A percentile compares a stretch with the other conserved stretches of the same genome.
Conservation (phyloP, 2,113 vertebrate species). For the Lycaon pictus region DNA sequence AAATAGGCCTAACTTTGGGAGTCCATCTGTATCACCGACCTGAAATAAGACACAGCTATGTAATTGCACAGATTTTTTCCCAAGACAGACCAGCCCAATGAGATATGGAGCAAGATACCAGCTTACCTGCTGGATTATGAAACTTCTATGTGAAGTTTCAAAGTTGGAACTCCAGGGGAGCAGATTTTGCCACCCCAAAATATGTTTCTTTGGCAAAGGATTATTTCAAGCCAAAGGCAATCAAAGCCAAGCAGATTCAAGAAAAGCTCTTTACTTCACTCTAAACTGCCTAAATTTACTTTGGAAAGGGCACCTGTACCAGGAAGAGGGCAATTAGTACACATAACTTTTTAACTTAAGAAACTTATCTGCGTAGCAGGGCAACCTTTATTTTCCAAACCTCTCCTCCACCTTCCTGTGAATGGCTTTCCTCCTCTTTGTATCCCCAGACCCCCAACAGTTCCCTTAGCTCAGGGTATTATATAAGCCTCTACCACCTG, state of each 20-base stretch:
- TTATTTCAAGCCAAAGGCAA: background rate
- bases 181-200: background rate
- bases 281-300: background rate
- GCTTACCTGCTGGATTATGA: background rate
- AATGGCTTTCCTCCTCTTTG: background rate
- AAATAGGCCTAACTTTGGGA: background rate
- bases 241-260: background rate
- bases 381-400: background rate
- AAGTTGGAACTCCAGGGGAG: background rate
- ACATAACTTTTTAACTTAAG: background rate
- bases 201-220: background rate
- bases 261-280: background rate
- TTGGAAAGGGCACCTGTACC: background rate
- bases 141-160: background rate
- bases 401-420: background rate
- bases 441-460: background rate
- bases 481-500: background rate
- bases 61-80: background rate
- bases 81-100: background rate
- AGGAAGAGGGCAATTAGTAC: background rate
- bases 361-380: background rate
- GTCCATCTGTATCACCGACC: background rate
- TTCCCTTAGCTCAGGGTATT: background rate
- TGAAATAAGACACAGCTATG: background rate
- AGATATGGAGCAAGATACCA: background rate